These are phyloP conservation scores for Mesorhabditis spiculigera DNA, from an alignment of 2,888 invertebrate species.

Conservation along the genomic window DNA sequence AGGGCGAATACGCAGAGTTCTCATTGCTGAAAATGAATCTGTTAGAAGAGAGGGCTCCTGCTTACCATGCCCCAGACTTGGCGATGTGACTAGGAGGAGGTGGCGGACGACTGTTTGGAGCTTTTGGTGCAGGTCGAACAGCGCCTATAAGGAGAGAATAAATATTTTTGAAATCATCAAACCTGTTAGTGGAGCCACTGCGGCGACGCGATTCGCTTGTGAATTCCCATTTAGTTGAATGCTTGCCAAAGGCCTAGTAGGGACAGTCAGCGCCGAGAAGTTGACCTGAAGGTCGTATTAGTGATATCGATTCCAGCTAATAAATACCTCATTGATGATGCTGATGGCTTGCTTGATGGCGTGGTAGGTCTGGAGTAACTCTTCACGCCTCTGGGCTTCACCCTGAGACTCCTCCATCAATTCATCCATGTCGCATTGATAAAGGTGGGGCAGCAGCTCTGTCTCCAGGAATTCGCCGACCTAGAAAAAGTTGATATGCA, in stretches of 20 bases:
- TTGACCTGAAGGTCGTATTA: slow-evolving; percentile 85
- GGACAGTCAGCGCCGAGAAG: slow-evolving; percentile 90
- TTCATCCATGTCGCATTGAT: slow-evolving; percentile 82
- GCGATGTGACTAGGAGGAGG: no score
- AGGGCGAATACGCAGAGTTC: no score
- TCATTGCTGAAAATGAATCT: no score
- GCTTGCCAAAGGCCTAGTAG: slow-evolving; percentile 70
- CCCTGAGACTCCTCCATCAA: slow-evolving; percentile 98
- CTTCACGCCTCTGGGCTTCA: slow-evolving; percentile 91
- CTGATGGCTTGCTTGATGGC: slow-evolving; percentile 94
- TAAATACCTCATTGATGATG: slow-evolving; percentile 83
- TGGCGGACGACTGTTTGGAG: no score
- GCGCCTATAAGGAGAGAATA: no score
- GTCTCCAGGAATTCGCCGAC: slow-evolving; percentile 94
- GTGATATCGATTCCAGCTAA: slow-evolving; percentile 64
- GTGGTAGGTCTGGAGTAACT: slow-evolving; percentile 97
- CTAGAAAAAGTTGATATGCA: slow-evolving; percentile 80
- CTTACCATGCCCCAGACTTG: no score
- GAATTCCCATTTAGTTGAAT: background rate
- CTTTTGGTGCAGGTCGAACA: no score
- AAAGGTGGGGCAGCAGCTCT: slow-evolving; percentile 88
- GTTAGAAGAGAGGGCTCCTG: no score
- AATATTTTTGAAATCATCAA: no score
- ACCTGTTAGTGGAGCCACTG: slow-evolving; percentile 70
- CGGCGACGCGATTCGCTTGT: slow-evolving; percentile 71